A percentile compares a stretch with the other conserved stretches of the same genome.
Evolutionary conservation across 53 echinoderm and acorn worm species (phyloP).

Genomic region (Echinarachnius parma): DNA sequence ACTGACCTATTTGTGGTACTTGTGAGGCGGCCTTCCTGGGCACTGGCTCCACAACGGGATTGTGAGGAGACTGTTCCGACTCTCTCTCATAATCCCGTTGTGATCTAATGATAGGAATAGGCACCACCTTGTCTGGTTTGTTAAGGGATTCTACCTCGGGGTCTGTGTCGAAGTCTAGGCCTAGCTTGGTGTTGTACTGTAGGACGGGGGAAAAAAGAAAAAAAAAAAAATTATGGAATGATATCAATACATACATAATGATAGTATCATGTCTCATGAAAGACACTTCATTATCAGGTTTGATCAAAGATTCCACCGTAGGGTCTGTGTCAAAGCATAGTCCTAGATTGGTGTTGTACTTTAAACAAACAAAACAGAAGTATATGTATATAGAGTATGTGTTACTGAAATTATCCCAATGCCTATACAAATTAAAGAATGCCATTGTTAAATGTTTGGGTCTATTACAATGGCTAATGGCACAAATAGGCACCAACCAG

Average conservation of each 20-base stretch:
- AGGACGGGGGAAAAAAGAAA: neutral
- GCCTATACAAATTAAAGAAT: too few species aligned
- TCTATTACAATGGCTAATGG: too few species aligned
- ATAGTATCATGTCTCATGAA: too few species aligned
- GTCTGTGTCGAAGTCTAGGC: constrained; percentile 94
- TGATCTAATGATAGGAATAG: constrained; percentile 91
- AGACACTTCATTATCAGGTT: constrained; percentile 87
- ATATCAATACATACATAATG: too few species aligned
- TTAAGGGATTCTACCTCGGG: constrained; percentile 90
- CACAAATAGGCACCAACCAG: too few species aligned
- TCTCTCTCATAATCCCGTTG: constrained; percentile 94
- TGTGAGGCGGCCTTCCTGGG: constrained; percentile 75
- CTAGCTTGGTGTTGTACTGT: constrained; percentile 77
- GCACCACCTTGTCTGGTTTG: constrained; percentile 86
- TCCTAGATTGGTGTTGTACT: constrained; percentile 80
- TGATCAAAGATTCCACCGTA: constrained; percentile 82
- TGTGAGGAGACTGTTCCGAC: constrained; percentile 95
- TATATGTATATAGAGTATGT: too few species aligned
- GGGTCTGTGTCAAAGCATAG: constrained; percentile 96
- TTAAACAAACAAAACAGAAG: too few species aligned
- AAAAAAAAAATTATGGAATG: neutral
- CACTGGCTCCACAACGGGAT: constrained; percentile 93
- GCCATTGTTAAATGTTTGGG: too few species aligned
- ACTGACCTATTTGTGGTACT: constrained; percentile 96
- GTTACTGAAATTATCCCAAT: too few species aligned